These are phyloP conservation scores for Platanista minor DNA, from an alignment of 2,113 vertebrate species.

Conservation along the genomic window DNA sequence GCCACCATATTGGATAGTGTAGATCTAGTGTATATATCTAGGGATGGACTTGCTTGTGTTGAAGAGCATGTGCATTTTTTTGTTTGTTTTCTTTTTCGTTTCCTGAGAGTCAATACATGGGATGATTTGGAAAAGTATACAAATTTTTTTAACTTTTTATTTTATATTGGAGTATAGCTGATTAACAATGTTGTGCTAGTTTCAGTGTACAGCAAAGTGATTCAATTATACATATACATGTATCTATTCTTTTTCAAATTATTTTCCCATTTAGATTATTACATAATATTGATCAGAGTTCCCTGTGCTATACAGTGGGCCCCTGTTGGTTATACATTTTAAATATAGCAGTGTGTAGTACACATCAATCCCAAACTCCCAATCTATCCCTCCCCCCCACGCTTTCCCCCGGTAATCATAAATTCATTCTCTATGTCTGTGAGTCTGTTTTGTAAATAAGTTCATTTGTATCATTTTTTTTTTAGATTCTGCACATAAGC, in stretches of 20 bases:
- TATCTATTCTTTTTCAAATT: background rate
- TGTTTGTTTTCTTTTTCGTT: background rate
- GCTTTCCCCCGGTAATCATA: too few species aligned
- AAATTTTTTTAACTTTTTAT: background rate
- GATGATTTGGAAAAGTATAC: background rate
- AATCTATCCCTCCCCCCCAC: too few species aligned
- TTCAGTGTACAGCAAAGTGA: background rate
- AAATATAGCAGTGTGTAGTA: too few species aligned
- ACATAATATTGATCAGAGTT: background rate
- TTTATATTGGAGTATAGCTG: background rate
- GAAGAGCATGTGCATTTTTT: background rate
- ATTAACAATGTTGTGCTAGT: background rate
- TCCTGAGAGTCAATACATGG: background rate
- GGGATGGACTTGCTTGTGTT: background rate
- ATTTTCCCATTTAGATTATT: background rate
- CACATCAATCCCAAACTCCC: too few species aligned
- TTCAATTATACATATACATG: background rate
- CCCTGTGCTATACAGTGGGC: background rate
- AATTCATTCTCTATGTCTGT: background rate
- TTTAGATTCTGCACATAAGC: background rate
- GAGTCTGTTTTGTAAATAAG: background rate
- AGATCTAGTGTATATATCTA: background rate
- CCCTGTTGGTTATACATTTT: background rate
- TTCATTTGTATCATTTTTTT: background rate
- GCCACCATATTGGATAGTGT: background rate